Base-by-base conservation (phyloP, 2,113 vertebrate species). In the Peucedramus taeniatus region DNA sequence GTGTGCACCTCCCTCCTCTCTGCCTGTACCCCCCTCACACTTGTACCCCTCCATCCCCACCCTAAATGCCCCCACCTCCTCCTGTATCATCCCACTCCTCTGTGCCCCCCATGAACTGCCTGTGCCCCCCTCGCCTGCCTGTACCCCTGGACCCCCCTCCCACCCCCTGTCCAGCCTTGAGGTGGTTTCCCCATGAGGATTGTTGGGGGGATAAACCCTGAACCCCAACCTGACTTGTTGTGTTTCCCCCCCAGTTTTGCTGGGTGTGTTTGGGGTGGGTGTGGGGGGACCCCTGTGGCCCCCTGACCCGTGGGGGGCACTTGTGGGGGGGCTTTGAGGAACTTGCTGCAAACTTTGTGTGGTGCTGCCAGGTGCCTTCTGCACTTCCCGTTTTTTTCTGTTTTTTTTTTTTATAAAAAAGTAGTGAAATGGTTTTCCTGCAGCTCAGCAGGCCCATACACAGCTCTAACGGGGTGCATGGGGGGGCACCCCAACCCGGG, bases 311-410 rank as follows among this genome's bases (percentile, higher is more conserved):
- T 1, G 0, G 8, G 0, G 2, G 42, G 51, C 12, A 3, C 33
- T 11, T 8, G 17, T 15, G 4, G 31, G 21, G 23, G 27, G 4
- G 11, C 21, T 61, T 22, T 33, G 42, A 13, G 47, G 28, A 89
- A 92, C 81, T 94, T 60, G 83, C 37, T 44, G 74, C 63, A 76
- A 95, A 94, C n/a, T 95, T 94, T 59, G 53, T 3, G 8, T 23
- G 5, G 15, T 6, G 59, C 47, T 83, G 69, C 33, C 76, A 13
- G 51, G 69, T 16, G 40, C 35, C 45, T 33, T 16, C 51, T 11
- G 47, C 39, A 7, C 77, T 74, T 51, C 19, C 23, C 8, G 3
- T 10, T 30, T 60, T 24, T 22, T 21, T 8, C 21, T 53, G 15
- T 45, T n/a, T 42, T 20, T 53, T 9, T 13, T 26, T 10, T 4